phyloP scores from a whole-genome alignment of 2,113 vertebrate genomes.

The Burhinus oedicnemus region DNA sequence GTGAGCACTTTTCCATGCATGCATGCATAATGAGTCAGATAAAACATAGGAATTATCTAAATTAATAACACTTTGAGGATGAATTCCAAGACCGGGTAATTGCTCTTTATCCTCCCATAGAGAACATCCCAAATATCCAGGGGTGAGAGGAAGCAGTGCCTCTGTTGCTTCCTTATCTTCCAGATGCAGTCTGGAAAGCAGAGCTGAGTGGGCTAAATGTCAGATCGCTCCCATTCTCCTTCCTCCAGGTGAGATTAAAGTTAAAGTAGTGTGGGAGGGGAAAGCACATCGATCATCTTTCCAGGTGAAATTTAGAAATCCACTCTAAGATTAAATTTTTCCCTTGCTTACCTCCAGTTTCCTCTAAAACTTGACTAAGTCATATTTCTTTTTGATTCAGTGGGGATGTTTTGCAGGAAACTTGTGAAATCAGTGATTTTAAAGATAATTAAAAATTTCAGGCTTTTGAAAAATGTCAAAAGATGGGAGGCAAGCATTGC shows the following conservation, averaged over 20 bases:
- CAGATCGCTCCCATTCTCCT: constrained; percentile 3
- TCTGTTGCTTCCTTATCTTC: neutral
- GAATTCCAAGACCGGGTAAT: neutral
- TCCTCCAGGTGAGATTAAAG: constrained; percentile 38
- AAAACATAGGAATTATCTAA: neutral
- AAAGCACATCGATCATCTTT: constrained; percentile 10
- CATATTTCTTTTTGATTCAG: neutral
- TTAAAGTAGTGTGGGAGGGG: constrained; percentile 9
- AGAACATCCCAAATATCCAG: neutral
- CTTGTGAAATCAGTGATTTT: constrained; percentile 1
- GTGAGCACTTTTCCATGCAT: neutral
- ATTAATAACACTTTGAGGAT: neutral
- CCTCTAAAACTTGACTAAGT: neutral
- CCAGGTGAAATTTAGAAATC: constrained; percentile 25
- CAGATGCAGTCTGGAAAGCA: constrained; percentile 15
- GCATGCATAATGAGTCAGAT: neutral
- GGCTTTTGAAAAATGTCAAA: neutral
- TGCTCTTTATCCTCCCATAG: neutral
- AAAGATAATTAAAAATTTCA: neutral
- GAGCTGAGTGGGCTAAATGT: constrained; percentile 14
- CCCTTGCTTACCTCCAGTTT: neutral
- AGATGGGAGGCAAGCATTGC: neutral
- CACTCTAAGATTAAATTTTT: constrained; percentile 4
- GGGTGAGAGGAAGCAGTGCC: neutral
- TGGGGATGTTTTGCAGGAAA: neutral